These are phyloP conservation scores for Frankliniella fusca DNA, from an alignment of 2,888 invertebrate genomes.

Conservation along the genomic window DNA sequence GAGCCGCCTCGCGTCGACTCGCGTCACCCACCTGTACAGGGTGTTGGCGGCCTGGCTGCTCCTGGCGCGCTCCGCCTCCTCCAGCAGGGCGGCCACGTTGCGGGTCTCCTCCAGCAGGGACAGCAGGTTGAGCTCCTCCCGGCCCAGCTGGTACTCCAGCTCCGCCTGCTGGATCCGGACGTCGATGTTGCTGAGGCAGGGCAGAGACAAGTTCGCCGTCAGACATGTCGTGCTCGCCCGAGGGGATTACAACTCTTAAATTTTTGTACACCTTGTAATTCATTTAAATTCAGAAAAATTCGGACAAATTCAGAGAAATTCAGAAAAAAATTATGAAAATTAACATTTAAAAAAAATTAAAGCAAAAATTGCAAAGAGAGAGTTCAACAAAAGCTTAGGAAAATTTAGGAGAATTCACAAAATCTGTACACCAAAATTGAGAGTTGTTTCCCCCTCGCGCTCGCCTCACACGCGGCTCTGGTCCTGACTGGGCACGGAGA, in stretches of 20 bases:
- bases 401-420: too few species aligned
- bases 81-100: constrained; percentile 70
- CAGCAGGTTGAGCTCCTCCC: constrained; percentile 81
- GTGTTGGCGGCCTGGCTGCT: constrained; percentile 53
- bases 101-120: constrained; percentile 79
- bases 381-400: too few species aligned
- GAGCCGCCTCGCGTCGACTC: background rate
- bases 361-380: too few species aligned
- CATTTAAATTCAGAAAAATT: too few species aligned
- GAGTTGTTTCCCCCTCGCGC: too few species aligned
- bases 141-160: constrained; percentile 79
- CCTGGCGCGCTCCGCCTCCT: constrained; percentile 56
- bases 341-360: too few species aligned
- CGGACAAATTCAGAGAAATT: too few species aligned
- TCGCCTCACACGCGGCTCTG: too few species aligned
- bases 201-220: constrained; percentile 8
- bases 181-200: constrained; percentile 71
- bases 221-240: background rate
- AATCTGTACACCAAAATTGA: too few species aligned
- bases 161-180: constrained; percentile 86
- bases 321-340: too few species aligned
- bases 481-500: constrained; percentile 37
- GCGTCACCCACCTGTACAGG: constrained; percentile 54
- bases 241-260: background rate
- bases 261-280: too few species aligned